Evolutionary conservation across 2,888 invertebrate species (phyloP).

Genomic region (Sympetrum striolatum): DNA sequence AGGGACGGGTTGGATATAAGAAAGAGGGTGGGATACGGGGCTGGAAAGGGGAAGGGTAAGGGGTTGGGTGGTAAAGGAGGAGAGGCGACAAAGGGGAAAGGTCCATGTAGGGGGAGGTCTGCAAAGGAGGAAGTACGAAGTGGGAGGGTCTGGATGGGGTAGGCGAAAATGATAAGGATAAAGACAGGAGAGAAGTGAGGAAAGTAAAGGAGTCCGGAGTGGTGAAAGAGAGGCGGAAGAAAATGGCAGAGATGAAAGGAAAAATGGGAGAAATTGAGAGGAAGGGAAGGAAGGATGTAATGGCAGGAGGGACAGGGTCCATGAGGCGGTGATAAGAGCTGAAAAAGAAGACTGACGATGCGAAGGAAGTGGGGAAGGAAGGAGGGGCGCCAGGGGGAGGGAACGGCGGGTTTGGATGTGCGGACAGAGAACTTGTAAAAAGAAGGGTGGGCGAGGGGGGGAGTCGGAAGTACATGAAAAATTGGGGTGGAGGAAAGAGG

Average conservation of each 20-base stretch:
- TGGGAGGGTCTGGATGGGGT: no score
- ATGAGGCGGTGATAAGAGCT: not conserved
- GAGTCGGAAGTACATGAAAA: not conserved
- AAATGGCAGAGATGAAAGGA: not conserved
- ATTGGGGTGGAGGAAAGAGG: not conserved
- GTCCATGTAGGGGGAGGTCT: no score
- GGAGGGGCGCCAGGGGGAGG: not conserved
- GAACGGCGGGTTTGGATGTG: not conserved
- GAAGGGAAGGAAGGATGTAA: not conserved
- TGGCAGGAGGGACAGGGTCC: not conserved
- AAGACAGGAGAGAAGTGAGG: not conserved
- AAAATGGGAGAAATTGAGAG: not conserved
- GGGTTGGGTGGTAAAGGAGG: not conserved
- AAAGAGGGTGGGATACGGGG: no score
- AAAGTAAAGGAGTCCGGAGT: not conserved
- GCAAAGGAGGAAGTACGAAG: no score
- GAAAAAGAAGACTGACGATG: not conserved
- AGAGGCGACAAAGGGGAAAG: no score
- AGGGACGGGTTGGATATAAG: no score
- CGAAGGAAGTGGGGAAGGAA: not conserved
- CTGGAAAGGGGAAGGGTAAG: not conserved
- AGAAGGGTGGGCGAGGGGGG: not conserved
- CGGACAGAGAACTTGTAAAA: not conserved
- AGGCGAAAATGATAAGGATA: not conserved
- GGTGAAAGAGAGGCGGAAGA: not conserved